Evolutionary conservation across 1,140 invertebrate species (phyloP), one percentile per base, ranked within the genome.

Genomic region (Cardiocondyla obscurior): DNA sequence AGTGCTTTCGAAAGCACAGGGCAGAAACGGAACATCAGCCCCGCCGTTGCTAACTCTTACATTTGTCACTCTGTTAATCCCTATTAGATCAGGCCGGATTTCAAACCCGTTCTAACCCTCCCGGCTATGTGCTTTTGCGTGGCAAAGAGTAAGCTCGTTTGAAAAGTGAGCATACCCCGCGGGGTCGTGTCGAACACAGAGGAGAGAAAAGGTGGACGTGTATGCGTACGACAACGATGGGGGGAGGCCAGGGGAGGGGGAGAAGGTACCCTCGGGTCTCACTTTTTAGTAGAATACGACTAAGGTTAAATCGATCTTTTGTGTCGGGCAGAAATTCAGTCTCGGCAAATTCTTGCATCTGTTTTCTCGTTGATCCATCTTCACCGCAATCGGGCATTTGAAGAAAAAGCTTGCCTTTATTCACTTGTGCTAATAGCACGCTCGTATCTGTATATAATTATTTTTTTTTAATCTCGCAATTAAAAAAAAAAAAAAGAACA

Each of bases 11-110:
- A 36, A 25, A 46, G 76, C 33, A 46, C 58, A 42, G 82, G 70
- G 87, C 67, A 62, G 46, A 79, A 79, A 49, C 67, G 57, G 81
- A 60, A 64, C 57, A 51, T 84, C 44, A 30, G 51, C 58, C 81
- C 74, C 81, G 72, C 70, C 85, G 81, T 89, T 88, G 83, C 83
- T 90, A 90, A 90, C 90, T 91, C 85, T 91, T 91, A 90, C 88
- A 91, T 91, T 90, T 91, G 90, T 91, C 90, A 91, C 89, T 89
- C 88, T 87, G 87, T 90, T 91, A 91, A 91, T 91, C 90, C 90
- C 90, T 91, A 91, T 91, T 91, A 91, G 90, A 91, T 91, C 90
- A 88, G 84, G 79, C 85, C 76, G 88, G 90, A 90, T 91, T 90
- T 91, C 58, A 86, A 91, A 88, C 84, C 85, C 74, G 81, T 72